Base-by-base conservation (phyloP, 2,888 invertebrate genomes). In the Eupsilia transversa region DNA sequence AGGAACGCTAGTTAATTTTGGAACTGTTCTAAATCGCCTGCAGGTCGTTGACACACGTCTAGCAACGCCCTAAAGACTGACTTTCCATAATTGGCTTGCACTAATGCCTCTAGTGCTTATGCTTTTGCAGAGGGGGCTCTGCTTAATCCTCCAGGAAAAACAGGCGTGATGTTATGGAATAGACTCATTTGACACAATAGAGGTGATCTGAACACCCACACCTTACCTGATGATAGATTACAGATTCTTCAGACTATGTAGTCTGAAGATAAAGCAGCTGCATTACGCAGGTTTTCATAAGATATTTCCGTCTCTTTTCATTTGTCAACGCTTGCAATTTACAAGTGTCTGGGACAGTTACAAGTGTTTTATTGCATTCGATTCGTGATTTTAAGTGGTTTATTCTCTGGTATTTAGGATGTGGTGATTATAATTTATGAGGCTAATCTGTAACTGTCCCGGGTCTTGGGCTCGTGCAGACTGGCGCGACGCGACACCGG, bases 301-400 rank as follows among this genome's bases (percentile, higher is more conserved):
- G 43, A 69, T 68, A 73, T 76, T 71, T 84, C 41, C 2, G 68
- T 86, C 61, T 64, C 33, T 10, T 35, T 49, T 43, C 68, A 83
- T 83, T 83, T 79, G 72, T 83, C 86, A 75, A 75, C 71, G 61
- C n/a, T 63, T 86, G 79, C 72, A 73, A 68, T 86, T 82, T 72
- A 54, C 33, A 27, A 57, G 30, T 74, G 66, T 67, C 61, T 65
- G 41, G 35, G 52, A 73, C n/a, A n/a, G n/a, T n/a, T n/a, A n/a
- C n/a, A n/a, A n/a, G 82, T 54, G 71, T 72, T 83, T 79, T 72
- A 79, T 57, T 71, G 56, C 56, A 79, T 23, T 23, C 65, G 12
- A 38, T 67, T 80, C 12, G 74, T 54, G 43, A 38, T 74, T 54
- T 64, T 46, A 49, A 56, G 49, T 52, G 41, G 33, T 27, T 56